These are phyloP conservation scores for Pardalotus punctatus DNA, from an alignment of 2,113 vertebrate species.

Conservation along the genomic window DNA sequence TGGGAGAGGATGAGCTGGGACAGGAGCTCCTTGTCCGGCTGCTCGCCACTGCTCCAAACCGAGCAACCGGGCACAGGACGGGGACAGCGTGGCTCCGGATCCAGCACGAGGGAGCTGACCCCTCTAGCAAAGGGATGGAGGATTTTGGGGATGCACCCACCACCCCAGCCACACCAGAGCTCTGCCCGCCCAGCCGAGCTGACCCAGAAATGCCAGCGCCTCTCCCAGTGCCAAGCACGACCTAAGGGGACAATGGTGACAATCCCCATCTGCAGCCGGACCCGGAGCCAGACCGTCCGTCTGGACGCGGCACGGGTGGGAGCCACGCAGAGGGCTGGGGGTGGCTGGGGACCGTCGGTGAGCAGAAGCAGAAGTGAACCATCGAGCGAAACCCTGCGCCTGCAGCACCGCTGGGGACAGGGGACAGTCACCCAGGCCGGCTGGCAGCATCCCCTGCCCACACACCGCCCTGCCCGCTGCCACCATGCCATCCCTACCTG, in stretches of 20 bases:
- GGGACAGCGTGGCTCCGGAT: fast-evolving
- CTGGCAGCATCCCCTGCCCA: not conserved
- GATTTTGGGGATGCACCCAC: not conserved
- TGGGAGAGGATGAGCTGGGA: not conserved
- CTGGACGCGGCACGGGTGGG: fast-evolving
- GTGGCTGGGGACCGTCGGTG: fast-evolving
- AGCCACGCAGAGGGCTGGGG: fast-evolving
- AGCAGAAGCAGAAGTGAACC: slow-evolving; percentile 53
- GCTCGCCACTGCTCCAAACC: fast-evolving
- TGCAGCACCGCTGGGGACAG: not conserved
- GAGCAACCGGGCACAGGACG: not conserved
- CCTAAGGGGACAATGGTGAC: not conserved
- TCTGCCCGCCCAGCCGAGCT: fast-evolving
- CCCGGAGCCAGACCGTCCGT: fast-evolving
- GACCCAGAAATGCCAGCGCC: not conserved
- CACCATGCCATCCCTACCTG: slow-evolving; percentile 1
- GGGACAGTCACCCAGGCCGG: not conserved
- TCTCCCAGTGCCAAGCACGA: not conserved
- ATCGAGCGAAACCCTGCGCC: fast-evolving
- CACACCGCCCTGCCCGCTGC: not conserved
- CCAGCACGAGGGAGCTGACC: fast-evolving
- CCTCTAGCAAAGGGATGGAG: not conserved
- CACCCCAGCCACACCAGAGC: fast-evolving
- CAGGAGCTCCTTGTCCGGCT: not conserved
- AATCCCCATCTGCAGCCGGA: fast-evolving